Conservation (phyloP, 2,888 invertebrate species). For the Iphiclides podalirius region DNA sequence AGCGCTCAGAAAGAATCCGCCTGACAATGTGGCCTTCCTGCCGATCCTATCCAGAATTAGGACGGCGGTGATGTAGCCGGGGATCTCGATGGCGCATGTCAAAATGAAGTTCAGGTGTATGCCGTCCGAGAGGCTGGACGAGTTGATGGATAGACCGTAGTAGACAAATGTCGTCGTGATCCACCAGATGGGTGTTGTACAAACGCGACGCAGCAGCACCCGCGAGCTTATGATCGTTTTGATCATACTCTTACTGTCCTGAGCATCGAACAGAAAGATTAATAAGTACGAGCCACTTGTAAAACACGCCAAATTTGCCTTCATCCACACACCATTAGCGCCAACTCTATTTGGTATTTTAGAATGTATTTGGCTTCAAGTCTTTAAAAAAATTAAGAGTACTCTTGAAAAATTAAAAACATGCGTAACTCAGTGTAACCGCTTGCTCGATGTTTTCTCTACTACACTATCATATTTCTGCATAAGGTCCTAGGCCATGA, state of each 20-base stretch:
- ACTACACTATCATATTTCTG: too few species aligned
- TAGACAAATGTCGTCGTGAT: slow-evolving; percentile 85
- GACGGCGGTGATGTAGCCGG: slow-evolving; percentile 80
- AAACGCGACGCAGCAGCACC: slow-evolving; percentile 68
- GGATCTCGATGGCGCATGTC: slow-evolving; percentile 81
- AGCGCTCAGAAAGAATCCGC: slow-evolving; percentile 28
- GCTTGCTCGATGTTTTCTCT: too few species aligned
- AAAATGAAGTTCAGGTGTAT: slow-evolving; percentile 84
- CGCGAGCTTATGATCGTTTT: slow-evolving; percentile 67
- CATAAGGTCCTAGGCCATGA: too few species aligned
- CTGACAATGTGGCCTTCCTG: slow-evolving; percentile 52
- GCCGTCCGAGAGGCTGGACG: slow-evolving; percentile 83
- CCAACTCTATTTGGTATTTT: too few species aligned
- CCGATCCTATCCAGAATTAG: slow-evolving; percentile 69
- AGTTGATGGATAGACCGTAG: slow-evolving; percentile 86
- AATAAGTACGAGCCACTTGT: too few species aligned
- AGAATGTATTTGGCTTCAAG: too few species aligned
- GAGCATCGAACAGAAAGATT: too few species aligned
- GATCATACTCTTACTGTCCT: slow-evolving; percentile 28
- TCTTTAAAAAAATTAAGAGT: too few species aligned
- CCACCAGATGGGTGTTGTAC: slow-evolving; percentile 85
- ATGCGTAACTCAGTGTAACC: too few species aligned
- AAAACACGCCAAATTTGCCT: too few species aligned
- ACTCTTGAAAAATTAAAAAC: too few species aligned
- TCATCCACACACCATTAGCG: too few species aligned